Base-by-base conservation (phyloP, 1,140 invertebrate species). In the Goniozus legneri region DNA sequence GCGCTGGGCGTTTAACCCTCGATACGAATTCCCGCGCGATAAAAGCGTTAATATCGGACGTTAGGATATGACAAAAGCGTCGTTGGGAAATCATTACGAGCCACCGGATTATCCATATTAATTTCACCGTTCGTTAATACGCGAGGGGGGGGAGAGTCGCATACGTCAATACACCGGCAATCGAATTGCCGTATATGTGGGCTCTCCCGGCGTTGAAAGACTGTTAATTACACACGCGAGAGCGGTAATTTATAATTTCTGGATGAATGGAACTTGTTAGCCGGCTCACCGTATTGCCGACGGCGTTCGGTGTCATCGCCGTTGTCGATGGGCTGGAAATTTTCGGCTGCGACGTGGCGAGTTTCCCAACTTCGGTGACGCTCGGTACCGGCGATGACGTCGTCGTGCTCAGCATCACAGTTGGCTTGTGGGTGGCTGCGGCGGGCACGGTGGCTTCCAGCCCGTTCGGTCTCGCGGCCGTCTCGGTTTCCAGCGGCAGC, bases 261-360 rank as follows among this genome's bases (percentile, higher is more conserved):
- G 10, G 4, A 27, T 27, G 24, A 27, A 27, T 27, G 24, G 24
- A n/a, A n/a, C 10, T 27, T 10, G 24, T 27, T 27, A n/a, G n/a
- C 24, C 24, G 16, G 14, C 51, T 58, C 24, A 54, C 51, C 51
- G 51, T 40, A 35, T 47, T 53, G 14, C 32, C 47, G 21, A 54
- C 58, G 16, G 35, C 44, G 32, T 14, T 31, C 15, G 39, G 34
- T 19, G 15, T 47, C 33, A 39, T 24, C 43, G 8, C 16, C 24
- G 44, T 20, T 3, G 18, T 18, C 32, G 22, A n/a, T 18, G n/a
- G 18, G n/a, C n/a, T 8, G 8, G 37, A 18, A 22, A 46, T 40
- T 43, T 54, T 42, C 31, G 36, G 32, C 24, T 43, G 36, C 24
- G 24, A 34, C 44, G 44, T 51, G 14, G 35, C 20, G 27, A 43